Base-by-base conservation (phyloP, 1,140 invertebrate genomes). In the Stegodyphus mimosarum region DNA sequence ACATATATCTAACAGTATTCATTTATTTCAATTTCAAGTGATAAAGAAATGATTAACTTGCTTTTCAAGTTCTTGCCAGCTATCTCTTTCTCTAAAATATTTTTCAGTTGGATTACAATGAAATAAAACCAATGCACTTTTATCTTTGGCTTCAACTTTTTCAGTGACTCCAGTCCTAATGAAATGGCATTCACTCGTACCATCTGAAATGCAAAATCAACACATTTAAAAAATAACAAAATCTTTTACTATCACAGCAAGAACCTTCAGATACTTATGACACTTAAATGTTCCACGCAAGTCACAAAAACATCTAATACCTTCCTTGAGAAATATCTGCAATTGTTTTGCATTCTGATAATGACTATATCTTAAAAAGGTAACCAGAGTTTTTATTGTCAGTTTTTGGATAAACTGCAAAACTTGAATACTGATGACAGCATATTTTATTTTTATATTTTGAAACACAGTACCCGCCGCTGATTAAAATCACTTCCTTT, bases 61-160 rank as follows among this genome's bases (percentile, higher is more conserved):
- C 86, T 77, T 77, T 77, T 87, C 86, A 17, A 87, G 33, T n/a
- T 83, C 69, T n/a, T 77, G 73, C 86, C 86, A 87, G 48, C 78
- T 83, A 9, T 83, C 79, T 50, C 79, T 83, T 76, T 87, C 86
- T 70, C 74, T 67, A 11, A 79, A 53, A 48, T 80, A 86, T 51
- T 52, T 78, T 53, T 86, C 83, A 33, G 67, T 48, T 7, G 69
- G 66, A n/a, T 13, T 64, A 2, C 55, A 48, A 18, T 67, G 13
- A 72, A 75, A 84, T 6, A 55, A 66, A 70, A 76, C n/a, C 50
- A 69, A 60, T 9, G 81, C 10, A 55, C 17, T 52, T 63, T 60
- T 81, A 10, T 74, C 81, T 70, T 84, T 75, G 50, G n/a, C 7
- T 51, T 85, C 60, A 60, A 48, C 9, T 51, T 75, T 74, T n/a